phyloP scores from a whole-genome alignment of 2,113 vertebrate genomes.

The Chaetops frenatus region DNA sequence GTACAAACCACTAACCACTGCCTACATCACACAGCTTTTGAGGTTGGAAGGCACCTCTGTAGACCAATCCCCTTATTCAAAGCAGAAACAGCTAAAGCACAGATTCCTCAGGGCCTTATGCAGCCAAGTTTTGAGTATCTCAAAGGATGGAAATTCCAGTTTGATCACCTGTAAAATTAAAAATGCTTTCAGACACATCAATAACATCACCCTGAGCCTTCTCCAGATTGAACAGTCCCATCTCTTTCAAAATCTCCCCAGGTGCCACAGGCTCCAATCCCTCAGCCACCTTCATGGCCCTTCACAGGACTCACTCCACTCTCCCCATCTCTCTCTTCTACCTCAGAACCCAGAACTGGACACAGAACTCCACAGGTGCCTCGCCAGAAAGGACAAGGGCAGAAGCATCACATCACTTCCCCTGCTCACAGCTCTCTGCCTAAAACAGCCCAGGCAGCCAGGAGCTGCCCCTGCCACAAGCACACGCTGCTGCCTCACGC shows the following conservation, averaged over 20 bases:
- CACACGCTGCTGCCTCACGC: accelerated
- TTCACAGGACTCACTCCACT: neutral
- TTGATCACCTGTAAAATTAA: neutral
- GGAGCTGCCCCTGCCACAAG: neutral
- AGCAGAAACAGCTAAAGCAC: neutral
- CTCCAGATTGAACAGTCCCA: neutral
- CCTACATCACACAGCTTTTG: neutral
- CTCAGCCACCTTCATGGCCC: accelerated
- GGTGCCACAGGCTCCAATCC: neutral
- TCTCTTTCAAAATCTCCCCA: neutral
- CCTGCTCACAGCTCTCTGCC: neutral
- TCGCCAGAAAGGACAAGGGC: neutral
- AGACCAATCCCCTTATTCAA: neutral
- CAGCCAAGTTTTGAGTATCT: neutral
- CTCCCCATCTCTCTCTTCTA: neutral
- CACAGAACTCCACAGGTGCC: neutral
- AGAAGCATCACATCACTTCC: neutral
- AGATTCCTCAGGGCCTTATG: neutral
- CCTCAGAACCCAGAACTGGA: accelerated
- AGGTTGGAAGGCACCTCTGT: neutral
- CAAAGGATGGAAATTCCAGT: neutral
- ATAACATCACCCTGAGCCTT: neutral
- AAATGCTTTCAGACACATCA: neutral
- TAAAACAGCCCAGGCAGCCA: neutral
- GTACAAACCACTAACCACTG: neutral